These are phyloP conservation scores for Caenorhabditis doughertyi DNA, from an alignment of 2,888 invertebrate species.

Conservation along the genomic window DNA sequence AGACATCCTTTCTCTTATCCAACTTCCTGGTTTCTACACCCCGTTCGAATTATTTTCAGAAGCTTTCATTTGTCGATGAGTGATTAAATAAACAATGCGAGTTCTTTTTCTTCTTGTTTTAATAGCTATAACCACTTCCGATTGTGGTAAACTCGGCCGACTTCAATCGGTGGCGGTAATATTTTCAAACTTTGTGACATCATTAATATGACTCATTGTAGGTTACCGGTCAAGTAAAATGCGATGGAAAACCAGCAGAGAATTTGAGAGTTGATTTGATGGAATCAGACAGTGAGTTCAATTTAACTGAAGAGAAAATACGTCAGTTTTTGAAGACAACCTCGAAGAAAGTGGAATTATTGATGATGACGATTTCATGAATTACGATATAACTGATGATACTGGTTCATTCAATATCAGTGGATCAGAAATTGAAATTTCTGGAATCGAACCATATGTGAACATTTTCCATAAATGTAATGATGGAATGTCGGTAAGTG, in stretches of 20 bases:
- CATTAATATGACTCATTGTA: constrained; percentile 26
- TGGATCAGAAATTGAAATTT: constrained; percentile 66
- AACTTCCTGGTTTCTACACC: not conserved
- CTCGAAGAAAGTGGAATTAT: constrained; percentile 43
- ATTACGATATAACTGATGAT: constrained; percentile 55
- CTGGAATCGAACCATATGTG: constrained; percentile 71
- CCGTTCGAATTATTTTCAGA: not conserved
- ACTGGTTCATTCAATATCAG: constrained; percentile 58
- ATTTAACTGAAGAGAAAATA: not conserved
- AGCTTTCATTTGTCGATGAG: not conserved
- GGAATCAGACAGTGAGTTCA: constrained; percentile 70
- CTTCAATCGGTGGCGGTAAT: constrained; percentile 36
- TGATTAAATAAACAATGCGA: not conserved
- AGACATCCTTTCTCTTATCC: not conserved
- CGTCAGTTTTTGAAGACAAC: constrained; percentile 43
- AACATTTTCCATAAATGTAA: constrained; percentile 72
- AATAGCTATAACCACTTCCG: constrained; percentile 3
- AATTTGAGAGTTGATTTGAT: constrained; percentile 67
- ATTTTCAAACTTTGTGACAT: constrained; percentile 5
- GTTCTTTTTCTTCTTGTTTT: not conserved
- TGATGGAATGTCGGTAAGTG: constrained; percentile 60
- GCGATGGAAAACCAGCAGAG: constrained; percentile 65
- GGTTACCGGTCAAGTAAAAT: constrained; percentile 65
- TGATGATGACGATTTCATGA: constrained; percentile 69
- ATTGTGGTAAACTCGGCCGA: constrained; percentile 22